Evolutionary conservation across 2,888 invertebrate species (phyloP).

Genomic region (Petrophora chlorosata): DNA sequence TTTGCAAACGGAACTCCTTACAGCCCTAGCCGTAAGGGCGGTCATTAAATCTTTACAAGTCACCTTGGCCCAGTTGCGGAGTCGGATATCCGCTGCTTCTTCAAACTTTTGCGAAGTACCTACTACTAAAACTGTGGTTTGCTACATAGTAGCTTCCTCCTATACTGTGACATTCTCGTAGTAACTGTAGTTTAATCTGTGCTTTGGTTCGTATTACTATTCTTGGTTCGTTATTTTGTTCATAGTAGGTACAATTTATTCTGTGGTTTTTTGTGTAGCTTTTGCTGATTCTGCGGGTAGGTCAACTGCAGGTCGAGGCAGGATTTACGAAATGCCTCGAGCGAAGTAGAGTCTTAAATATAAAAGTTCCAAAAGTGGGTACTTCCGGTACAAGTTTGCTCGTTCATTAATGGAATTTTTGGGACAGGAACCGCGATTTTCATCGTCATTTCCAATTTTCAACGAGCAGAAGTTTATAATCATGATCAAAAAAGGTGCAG

Average conservation of each 20-base stretch:
- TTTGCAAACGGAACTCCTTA: not conserved
- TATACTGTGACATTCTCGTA: not conserved
- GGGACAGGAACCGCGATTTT: not conserved
- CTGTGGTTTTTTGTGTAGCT: not conserved
- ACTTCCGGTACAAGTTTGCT: conserved; percentile 1
- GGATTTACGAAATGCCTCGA: conserved; percentile 18
- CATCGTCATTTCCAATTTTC: not conserved
- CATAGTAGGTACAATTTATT: not conserved
- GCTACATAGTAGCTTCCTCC: conserved; percentile 7
- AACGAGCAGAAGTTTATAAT: too few species aligned
- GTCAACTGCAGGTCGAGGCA: conserved; percentile 20
- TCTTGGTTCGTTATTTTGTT: too few species aligned
- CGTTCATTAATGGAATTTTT: conserved; percentile 3
- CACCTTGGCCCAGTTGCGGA: conserved; percentile 55
- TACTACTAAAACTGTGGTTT: conserved; percentile 4
- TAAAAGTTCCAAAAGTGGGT: conserved; percentile 12
- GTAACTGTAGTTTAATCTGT: conserved; percentile 8
- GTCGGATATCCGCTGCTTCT: conserved; percentile 27
- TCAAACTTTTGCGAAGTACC: conserved; percentile 20
- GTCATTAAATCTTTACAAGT: conserved; percentile 58
- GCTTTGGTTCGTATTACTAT: not conserved
- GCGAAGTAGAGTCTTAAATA: conserved; percentile 14
- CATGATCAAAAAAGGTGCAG: too few species aligned
- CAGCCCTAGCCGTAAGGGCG: conserved; percentile 38
- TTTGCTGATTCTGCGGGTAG: not conserved